Evolutionary conservation across 2,797 vertebrate species (phyloP).

Genomic region (Anabas testudineus): DNA sequence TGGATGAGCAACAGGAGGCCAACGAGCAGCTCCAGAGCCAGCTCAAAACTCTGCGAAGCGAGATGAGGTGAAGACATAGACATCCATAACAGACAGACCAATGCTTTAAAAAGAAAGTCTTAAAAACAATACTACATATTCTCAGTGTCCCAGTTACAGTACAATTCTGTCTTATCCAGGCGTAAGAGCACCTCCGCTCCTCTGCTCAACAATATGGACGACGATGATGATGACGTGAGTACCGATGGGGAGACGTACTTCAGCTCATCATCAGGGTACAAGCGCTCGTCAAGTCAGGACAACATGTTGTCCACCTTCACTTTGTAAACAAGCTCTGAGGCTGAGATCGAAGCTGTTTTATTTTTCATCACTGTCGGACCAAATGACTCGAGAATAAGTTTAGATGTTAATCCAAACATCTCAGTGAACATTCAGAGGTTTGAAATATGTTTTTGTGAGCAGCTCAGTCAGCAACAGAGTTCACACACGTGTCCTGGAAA

Average conservation of each 20-base stretch:
- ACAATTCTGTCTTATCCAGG: slow-evolving; percentile 70
- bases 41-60: slow-evolving; percentile 88
- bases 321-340: slow-evolving; percentile 54
- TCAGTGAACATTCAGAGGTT: slow-evolving; percentile 27
- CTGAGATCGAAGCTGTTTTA: slow-evolving; percentile 13
- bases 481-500: slow-evolving; percentile 1
- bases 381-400: slow-evolving; percentile 32
- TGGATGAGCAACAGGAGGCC: slow-evolving; percentile 93
- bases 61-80: slow-evolving; percentile 86
- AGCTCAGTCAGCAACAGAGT: slow-evolving; percentile 9
- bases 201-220: slow-evolving; percentile 87
- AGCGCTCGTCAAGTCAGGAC: slow-evolving; percentile 85
- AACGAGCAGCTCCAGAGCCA: slow-evolving; percentile 95
- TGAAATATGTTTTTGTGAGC: slow-evolving; percentile 4
- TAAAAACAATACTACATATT: background rate
- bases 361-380: slow-evolving; percentile 33
- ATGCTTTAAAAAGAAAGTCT: background rate
- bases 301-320: slow-evolving; percentile 73
- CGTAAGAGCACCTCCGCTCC: slow-evolving; percentile 90
- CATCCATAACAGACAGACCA: background rate
- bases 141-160: background rate
- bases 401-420: slow-evolving; percentile 26
- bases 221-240: slow-evolving; percentile 90
- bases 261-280: slow-evolving; percentile 87
- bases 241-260: slow-evolving; percentile 93